Evolutionary conservation across 2,888 invertebrate species (phyloP), one percentile per base, ranked within the genome.

Genomic region (Anodontia alba): DNA sequence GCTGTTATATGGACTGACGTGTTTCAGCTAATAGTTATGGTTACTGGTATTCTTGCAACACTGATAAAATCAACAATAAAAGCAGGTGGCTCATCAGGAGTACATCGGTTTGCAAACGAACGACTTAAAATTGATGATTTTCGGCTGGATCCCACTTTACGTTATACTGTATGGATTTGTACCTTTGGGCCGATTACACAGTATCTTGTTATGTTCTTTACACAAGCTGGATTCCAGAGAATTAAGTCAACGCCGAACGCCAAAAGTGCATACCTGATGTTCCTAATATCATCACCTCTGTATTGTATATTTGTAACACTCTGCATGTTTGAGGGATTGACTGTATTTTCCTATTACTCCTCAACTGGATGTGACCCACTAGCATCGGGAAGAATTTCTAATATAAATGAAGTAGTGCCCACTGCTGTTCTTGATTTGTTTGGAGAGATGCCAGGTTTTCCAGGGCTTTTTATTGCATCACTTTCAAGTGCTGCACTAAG

Each of bases 401-500:
- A 80, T 49, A n/a, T 76, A 7, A 84, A 84, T 36, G 71, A 78
- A 49, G 70, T 84, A n/a, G 38, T 80, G 8, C 78, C 80, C 3
- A 36, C 73, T 31, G 72, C 78, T 8, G 71, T 84, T 0, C 10
- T 76, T 1, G 76, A 84, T 17, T 36, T 84, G 17, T 84, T 84
- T 46, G 26, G 69, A 0, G 29, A 62, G 8, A 43, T 73, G 26
- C 83, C 80, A 0, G 80, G 83, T 1, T 38, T 84, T 17, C 69
- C 80, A 1, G 83, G 83, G 0, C 43, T 84, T 8, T 84, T 84
- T 54, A 49, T 84, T 17, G 76, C 83, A 0, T 51, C 80, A 2
- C 68, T 84, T 5, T 78, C 78, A 10, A 76, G 84, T 69, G 84
- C 84, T 20, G 76, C 81, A 0, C 67, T 84, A 26, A 84, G 84